Evolutionary conservation across 2,888 invertebrate genomes (phyloP).

Genomic region (Cephus pygmeus): DNA sequence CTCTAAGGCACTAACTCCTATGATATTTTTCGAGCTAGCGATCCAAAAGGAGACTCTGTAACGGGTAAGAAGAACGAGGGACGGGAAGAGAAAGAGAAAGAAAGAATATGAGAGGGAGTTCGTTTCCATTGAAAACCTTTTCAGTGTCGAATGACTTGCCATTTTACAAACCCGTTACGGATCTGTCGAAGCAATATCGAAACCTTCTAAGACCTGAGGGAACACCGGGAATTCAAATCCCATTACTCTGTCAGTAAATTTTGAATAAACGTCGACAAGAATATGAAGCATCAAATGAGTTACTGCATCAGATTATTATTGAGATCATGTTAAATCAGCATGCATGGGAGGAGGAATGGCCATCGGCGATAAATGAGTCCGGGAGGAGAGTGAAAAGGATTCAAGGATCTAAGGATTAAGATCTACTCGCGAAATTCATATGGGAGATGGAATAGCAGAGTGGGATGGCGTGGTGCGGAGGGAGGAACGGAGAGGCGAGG

Average conservation of each 20-base stretch:
- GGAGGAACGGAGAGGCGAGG: conserved; percentile 15
- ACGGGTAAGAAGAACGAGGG: neutral
- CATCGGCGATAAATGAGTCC: neutral
- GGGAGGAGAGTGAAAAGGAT: neutral
- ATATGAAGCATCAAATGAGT: neutral
- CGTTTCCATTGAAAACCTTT: neutral
- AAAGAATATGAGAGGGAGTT: neutral
- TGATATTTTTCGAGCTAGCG: neutral
- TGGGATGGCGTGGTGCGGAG: conserved; percentile 1
- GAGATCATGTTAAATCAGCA: neutral
- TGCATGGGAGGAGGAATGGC: neutral
- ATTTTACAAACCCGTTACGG: neutral
- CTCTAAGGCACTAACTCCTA: neutral
- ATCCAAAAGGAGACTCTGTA: neutral
- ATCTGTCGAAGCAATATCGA: neutral
- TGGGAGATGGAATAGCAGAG: neutral
- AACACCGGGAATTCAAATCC: neutral
- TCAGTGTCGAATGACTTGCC: neutral
- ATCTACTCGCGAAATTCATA: neutral
- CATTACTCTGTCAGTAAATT: neutral
- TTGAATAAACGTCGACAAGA: neutral
- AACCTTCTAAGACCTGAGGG: neutral
- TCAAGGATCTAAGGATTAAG: neutral
- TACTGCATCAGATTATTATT: neutral
- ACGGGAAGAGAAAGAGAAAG: neutral